Base-by-base conservation (phyloP, 2,888 invertebrate genomes). In the Philopedon plagiatum region DNA sequence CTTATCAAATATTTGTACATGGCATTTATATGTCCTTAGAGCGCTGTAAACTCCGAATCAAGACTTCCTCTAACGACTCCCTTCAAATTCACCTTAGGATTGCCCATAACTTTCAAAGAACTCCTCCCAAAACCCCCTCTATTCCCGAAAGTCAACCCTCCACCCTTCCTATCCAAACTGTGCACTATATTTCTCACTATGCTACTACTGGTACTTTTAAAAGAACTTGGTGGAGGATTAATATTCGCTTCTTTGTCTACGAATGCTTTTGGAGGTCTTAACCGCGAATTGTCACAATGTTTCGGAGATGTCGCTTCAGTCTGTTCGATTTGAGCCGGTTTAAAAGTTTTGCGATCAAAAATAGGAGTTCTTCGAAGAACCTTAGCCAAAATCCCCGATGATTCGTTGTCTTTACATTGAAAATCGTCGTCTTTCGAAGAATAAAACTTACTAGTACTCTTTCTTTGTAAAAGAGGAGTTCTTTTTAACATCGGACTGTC, bases 101-200 rank as follows among this genome's bases (percentile, higher is more conserved):
- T 82, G 5, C 83, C 83, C 3, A 76, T 65, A 7, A 83, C 81
- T 75, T 83, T 84, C 60, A 85, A 74, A 3, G 85, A 85, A 70
- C 85, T 83, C 73, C 85, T 73, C 1, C 85, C 85, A 65, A 80
- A 85, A 13, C 79, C 76, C 23, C 76, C 76, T 18, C 85, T 77
- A 44, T 76, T 80, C 3, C 81, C 78, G 37, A 84, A 82, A 49
- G 77, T 77, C n/a, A 65, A 49, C 5, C 67, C 67, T 13, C 77
- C 79, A 18, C 84, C 84, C 68, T 83, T 84, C 15, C 81, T 76
- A 77, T 86, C 86, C 39, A 85, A 78, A 54, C 80, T 83, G 44
- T 86, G 85, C 49, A 86, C 85, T 49, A 86, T 85, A 74, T 81
- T 84, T 70, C 80, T 81, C 9, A 86, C 86, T 13, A 85, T 72